Conservation (phyloP, 2,113 vertebrate species). For the Orthonyx spaldingii region DNA sequence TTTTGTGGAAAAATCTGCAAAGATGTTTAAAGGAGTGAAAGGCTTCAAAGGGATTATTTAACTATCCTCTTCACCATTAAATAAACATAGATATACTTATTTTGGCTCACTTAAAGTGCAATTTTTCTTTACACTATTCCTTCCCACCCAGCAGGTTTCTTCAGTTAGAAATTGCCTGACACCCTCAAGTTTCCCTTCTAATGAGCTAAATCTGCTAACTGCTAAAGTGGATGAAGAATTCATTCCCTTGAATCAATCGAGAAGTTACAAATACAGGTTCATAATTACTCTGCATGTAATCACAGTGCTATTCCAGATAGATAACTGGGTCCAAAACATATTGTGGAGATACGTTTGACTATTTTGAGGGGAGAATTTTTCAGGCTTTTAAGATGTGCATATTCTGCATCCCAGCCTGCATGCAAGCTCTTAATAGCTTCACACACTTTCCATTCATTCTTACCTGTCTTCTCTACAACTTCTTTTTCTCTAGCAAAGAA, state of each 20-base stretch:
- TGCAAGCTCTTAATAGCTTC: not conserved
- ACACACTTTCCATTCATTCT: not conserved
- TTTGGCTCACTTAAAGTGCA: not conserved
- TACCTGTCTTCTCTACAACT: not conserved
- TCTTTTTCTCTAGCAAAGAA: not conserved
- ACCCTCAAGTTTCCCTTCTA: not conserved
- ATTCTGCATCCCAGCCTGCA: not conserved
- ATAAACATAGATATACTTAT: not conserved
- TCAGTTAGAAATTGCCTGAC: not conserved
- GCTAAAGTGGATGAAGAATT: slow-evolving; percentile 16
- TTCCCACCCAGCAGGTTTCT: not conserved
- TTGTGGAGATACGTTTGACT: not conserved
- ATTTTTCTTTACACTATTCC: not conserved
- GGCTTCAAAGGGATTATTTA: not conserved
- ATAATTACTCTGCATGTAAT: not conserved
- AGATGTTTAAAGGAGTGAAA: not conserved
- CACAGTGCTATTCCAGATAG: not conserved
- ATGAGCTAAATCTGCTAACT: slow-evolving; percentile 29
- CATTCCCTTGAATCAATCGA: not conserved
- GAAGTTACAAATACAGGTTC: slow-evolving; percentile 17
- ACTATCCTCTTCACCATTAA: not conserved
- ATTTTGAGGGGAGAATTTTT: not conserved
- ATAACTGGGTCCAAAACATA: not conserved
- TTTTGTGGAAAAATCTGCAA: not conserved
- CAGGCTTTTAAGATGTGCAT: not conserved